Percentiles rank a stretch among this genome's conserved stretches.
Evolutionary conservation across 1,140 invertebrate species (phyloP).

Genomic region (Popillia japonica): DNA sequence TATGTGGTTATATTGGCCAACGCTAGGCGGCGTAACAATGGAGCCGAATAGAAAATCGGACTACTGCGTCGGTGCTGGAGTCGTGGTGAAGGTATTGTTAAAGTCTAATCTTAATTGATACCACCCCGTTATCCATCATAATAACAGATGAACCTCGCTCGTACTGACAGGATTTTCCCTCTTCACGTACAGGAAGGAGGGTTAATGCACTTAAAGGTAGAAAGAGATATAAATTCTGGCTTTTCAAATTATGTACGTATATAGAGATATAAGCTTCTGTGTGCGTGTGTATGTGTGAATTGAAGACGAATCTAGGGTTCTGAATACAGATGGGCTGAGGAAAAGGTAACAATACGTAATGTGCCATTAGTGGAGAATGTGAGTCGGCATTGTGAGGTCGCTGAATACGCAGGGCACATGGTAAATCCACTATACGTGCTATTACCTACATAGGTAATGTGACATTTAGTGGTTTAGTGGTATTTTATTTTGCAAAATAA

Average conservation of each 20-base stretch:
- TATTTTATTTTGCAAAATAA: not conserved
- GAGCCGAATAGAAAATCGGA: not conserved
- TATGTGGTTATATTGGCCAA: not conserved
- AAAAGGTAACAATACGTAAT: slow-evolving; percentile 15
- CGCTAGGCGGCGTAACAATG: not conserved
- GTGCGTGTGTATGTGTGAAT: not conserved
- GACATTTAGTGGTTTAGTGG: not conserved
- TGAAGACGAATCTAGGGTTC: slow-evolving; percentile 8
- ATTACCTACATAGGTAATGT: not conserved
- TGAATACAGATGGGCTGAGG: slow-evolving; percentile 4
- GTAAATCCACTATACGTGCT: not conserved
- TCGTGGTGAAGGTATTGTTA: not conserved
- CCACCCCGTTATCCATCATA: slow-evolving; percentile 13
- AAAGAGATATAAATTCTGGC: slow-evolving; percentile 6
- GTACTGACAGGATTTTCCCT: slow-evolving; percentile 13
- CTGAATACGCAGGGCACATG: not conserved
- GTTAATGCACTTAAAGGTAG: slow-evolving; percentile 18
- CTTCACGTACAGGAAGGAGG: not conserved
- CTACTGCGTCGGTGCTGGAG: not conserved
- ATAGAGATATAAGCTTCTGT: not conserved
- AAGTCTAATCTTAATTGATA: slow-evolving; percentile 4
- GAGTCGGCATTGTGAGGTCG: not conserved
- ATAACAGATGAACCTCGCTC: slow-evolving; percentile 13
- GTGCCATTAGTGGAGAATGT: not conserved
- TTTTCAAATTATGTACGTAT: not conserved